Conservation (phyloP, 2,888 invertebrate genomes). For the Cataglyphis cursor region DNA sequence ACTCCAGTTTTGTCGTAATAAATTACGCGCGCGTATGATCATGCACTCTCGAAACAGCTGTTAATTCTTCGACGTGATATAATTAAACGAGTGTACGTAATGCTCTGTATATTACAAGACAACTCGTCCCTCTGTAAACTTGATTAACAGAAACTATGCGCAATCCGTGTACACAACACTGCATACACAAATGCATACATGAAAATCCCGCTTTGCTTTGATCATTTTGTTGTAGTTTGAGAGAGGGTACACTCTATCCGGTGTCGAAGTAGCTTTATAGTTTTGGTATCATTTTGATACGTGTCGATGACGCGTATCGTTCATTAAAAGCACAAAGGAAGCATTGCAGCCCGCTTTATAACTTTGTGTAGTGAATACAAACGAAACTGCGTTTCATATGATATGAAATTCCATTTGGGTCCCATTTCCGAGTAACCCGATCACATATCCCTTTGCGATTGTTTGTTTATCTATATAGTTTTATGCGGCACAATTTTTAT, state of each 20-base stretch:
- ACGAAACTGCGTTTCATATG: conserved; percentile 16
- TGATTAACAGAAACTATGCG: conserved; percentile 31
- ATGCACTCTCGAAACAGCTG: not conserved
- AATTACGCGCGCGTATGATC: not conserved
- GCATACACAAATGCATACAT: conserved; percentile 15
- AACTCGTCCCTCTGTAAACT: not conserved
- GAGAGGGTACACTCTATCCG: conserved; percentile 20
- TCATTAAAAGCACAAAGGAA: conserved; percentile 60
- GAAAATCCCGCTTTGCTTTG: conserved; percentile 39
- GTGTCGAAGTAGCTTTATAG: conserved; percentile 42
- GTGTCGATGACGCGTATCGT: conserved; percentile 50
- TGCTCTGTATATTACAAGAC: conserved; percentile 20
- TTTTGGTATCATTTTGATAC: conserved; percentile 60
- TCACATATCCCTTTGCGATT: conserved; percentile 17
- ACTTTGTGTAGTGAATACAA: conserved; percentile 60
- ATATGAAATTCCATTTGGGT: conserved; percentile 37
- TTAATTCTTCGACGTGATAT: not conserved
- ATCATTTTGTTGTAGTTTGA: conserved; percentile 35
- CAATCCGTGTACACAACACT: not conserved
- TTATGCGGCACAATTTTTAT: not conserved
- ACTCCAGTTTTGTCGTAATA: not conserved
- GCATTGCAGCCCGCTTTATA: conserved; percentile 52
- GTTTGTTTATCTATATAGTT: conserved; percentile 7
- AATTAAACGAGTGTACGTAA: conserved; percentile 34
- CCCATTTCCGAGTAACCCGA: conserved; percentile 25